A percentile compares a stretch with the other conserved stretches of the same genome.
These are phyloP conservation scores for Lineus longissimus DNA, from an alignment of 1,140 invertebrate genomes.

Conservation along the genomic window DNA sequence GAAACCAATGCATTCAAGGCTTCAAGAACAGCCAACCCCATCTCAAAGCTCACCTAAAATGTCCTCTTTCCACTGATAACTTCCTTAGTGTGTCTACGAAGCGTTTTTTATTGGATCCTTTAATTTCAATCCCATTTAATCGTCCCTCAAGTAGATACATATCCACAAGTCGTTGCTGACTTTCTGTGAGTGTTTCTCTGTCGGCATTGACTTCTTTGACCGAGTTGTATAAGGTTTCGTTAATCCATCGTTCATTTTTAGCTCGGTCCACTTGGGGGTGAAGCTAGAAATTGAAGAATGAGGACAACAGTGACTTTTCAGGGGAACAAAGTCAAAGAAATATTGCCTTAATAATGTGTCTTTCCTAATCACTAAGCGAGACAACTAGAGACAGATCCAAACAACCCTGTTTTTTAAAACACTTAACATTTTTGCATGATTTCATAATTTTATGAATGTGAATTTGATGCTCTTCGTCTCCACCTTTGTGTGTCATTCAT, in stretches of 20 bases:
- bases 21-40: neutral
- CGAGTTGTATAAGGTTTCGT: constrained; percentile 43
- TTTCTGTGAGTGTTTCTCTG: constrained; percentile 59
- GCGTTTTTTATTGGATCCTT: constrained; percentile 40
- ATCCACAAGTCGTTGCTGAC: constrained; percentile 67
- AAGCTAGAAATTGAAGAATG: constrained; percentile 40
- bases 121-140: constrained; percentile 70
- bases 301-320: neutral
- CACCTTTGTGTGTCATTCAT: no score
- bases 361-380: no score
- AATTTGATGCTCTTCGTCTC: no score
- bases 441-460: no score
- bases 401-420: no score
- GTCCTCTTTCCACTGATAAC: constrained; percentile 57
- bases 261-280: constrained; percentile 45
- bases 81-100: constrained; percentile 48
- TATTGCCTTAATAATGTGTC: no score
- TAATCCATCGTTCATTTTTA: constrained; percentile 45
- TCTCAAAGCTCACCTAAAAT: constrained; percentile 57
- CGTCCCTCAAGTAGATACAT: constrained; percentile 78
- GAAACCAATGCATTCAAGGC: no score
- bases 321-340: no score
- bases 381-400: no score
- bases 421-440: no score
- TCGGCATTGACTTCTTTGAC: constrained; percentile 56